Evolutionary conservation across 1,140 invertebrate genomes (phyloP).

Genomic region (Aphaenogaster rudis): DNA sequence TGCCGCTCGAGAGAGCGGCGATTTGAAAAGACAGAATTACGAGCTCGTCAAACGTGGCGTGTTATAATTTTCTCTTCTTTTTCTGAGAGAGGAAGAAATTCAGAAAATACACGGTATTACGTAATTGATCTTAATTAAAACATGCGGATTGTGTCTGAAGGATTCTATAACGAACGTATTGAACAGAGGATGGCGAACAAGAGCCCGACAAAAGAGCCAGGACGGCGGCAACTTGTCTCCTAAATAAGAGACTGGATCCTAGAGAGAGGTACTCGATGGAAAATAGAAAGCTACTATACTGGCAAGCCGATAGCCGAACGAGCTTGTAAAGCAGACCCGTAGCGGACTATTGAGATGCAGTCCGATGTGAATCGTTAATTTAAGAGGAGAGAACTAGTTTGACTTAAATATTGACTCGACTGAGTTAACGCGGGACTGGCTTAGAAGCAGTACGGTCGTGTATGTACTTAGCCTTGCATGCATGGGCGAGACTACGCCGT

Average conservation of each 20-base stretch:
- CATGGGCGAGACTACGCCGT: conserved; percentile 46
- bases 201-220: too few species aligned
- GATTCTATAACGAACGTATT: not conserved
- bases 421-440: conserved; percentile 67
- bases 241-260: conserved; percentile 24
- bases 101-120: not conserved
- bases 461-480: conserved; percentile 71
- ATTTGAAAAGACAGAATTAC: not conserved
- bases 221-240: not conserved
- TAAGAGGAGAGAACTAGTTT: conserved; percentile 72
- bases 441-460: conserved; percentile 66
- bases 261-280: conserved; percentile 8
- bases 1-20: not conserved
- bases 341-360: conserved; percentile 67
- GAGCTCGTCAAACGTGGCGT: not conserved
- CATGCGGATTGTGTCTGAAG: not conserved
- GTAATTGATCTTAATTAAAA: conserved; percentile 13
- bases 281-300: conserved; percentile 23
- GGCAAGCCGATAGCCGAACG: conserved; percentile 41
- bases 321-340: conserved; percentile 57
- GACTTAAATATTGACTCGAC: conserved; percentile 75
- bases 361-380: conserved; percentile 75
- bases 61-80: not conserved
- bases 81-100: not conserved
- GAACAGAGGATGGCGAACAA: not conserved